Base-by-base conservation (phyloP, 2,113 vertebrate species). In the Stigmatopora argus region DNA sequence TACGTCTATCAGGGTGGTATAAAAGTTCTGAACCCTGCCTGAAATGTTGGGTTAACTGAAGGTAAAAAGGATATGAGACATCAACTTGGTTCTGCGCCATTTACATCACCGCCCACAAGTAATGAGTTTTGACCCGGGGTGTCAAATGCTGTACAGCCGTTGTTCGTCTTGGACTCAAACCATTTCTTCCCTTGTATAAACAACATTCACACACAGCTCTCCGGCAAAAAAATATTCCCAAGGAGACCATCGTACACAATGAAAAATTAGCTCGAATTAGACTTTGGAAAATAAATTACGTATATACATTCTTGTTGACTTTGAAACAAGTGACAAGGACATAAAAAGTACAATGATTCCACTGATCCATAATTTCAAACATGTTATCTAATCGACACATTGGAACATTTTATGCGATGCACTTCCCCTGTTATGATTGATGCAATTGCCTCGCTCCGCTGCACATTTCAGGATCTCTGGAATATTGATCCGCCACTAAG, bases 401-500 rank as follows among this genome's bases (percentile, higher is more conserved):
- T 67, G 52, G 67, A 77, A 11, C 19, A 60, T 60, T 63, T 64
- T 74, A 72, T 61, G 59, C 44, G 59, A 74, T 59, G 57, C 60
- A 51, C 46, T 59, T 19, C 55, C n/a, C 0, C 11, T 7, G 21
- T 21, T 74, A 10, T 52, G 57, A 79, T 67, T 73, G 69, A 84
- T 66, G 69, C 62, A 75, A 71, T 51, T 61, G 60, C n/a, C 23
- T 46, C 23, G 41, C 59, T 72, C 73, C 75, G 62, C 59, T 66
- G 71, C 59, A 61, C 59, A 72, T 71, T 86, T 72, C 74, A 70
- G 41, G 57, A 66, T 64, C 44, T 80, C 69, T 45, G 35, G 67
- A 67, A 76, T 83, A 86, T 86, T 70, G 84, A 86, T 86, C 74
- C 55, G 75, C 47, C 66, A 73, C 47, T 44, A 70, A 66, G 70